Evolutionary conservation across 53 echinoderm and acorn worm species (phyloP), one percentile per base, ranked within the genome.

Genomic region (Paracentrotus lividus): DNA sequence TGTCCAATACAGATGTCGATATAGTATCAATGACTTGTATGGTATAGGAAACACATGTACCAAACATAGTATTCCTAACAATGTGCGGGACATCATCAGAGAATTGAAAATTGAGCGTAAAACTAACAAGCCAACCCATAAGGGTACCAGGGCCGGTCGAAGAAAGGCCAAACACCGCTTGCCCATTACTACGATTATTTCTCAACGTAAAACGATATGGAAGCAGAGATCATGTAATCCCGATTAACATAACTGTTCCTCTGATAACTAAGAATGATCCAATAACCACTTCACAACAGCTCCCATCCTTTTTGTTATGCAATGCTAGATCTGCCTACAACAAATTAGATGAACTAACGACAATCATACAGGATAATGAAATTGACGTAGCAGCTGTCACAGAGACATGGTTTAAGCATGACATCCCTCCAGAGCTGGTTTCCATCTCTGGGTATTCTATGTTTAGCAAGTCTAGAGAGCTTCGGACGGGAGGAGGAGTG

Each of bases 321-420:
- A 88, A 88, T 57, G 88, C 60, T 32, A 88, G 61, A 88, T 88
- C 88, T 10, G 88, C 61, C 15, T 31, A 58, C 88, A 88, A 59
- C 44, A 88, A 88, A 29, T 27, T 64, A 5, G 64, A 64, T 27
- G 64, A 64, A 64, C 64, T n/a, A 8, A 47, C n/a, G 3, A 33
- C 66, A 69, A 90, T 90, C 44, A 21, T 68, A 42, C 24, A 69
- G 26, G 23, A 13, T 67, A 20, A 68, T 69, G 65, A 78, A 24
- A 43, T 78, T 45, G 78, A 78, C 16, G 3, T 16, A 43, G 5
- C 42, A 12, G 60, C 51, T 15, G 32, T 92, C 8, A 92, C 92
- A 0, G 77, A 92, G 21, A 92, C 92, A 5, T 92, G 78, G 92
- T 92, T 32, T 57, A 92, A 92, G 56, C 77, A 43, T 55, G 92